These are phyloP conservation scores for Zaprionus tsacasi DNA, from an alignment of 1,140 invertebrate genomes.

Conservation along the genomic window DNA sequence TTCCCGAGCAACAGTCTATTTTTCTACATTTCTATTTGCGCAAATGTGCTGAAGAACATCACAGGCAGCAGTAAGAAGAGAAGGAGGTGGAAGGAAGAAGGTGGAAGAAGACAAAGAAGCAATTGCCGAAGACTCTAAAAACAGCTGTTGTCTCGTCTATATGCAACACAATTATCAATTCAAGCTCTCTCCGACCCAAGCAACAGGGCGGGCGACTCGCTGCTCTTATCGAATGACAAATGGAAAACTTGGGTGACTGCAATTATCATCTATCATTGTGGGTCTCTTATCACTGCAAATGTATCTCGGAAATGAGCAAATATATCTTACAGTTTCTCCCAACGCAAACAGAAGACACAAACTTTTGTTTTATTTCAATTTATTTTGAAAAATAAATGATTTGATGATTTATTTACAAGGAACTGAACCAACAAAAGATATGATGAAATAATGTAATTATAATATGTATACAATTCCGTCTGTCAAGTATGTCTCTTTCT, in stretches of 20 bases:
- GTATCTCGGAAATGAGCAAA: constrained; percentile 34
- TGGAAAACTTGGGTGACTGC: constrained; percentile 42
- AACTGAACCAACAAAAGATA: neutral
- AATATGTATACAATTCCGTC: neutral
- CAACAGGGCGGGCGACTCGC: no score
- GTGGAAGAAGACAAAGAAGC: constrained; percentile 12
- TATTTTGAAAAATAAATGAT: neutral
- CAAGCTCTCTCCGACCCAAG: constrained; percentile 23
- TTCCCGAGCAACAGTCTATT: constrained; percentile 15
- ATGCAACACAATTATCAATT: constrained; percentile 36
- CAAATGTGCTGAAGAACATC: constrained; percentile 31
- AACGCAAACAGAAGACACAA: neutral
- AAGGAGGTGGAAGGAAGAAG: neutral
- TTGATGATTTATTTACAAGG: neutral
- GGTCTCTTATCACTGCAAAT: constrained; percentile 20
- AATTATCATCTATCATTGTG: constrained; percentile 43
- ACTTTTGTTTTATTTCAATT: constrained; percentile 8
- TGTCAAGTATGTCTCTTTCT: constrained; percentile 1
- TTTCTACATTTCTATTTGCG: constrained; percentile 38
- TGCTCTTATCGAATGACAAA: constrained; percentile 55
- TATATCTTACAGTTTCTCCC: constrained; percentile 24
- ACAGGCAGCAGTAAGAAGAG: constrained; percentile 13
- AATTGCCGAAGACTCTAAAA: constrained; percentile 4
- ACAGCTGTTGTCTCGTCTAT: constrained; percentile 18
- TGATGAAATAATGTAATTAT: neutral